These are phyloP conservation scores for Lordiphosa mommai DNA, from an alignment of 1,140 invertebrate genomes.

Conservation along the genomic window DNA sequence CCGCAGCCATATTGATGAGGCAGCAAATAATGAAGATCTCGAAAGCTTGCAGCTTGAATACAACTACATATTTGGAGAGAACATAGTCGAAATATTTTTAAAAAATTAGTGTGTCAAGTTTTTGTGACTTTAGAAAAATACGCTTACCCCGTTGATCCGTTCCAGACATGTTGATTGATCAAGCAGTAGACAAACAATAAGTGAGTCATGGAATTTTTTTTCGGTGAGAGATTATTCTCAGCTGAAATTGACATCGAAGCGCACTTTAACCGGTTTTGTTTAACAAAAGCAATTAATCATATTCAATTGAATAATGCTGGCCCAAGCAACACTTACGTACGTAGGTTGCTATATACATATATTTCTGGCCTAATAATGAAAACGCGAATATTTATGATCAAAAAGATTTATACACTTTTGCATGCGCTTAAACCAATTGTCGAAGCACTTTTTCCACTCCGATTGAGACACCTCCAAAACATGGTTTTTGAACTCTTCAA, in stretches of 20 bases:
- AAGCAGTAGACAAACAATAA: conserved; percentile 2
- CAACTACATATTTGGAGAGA: not conserved
- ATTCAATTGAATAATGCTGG: not conserved
- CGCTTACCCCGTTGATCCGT: conserved; percentile 19
- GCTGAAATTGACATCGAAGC: not conserved
- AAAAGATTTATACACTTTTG: no score
- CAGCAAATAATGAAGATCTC: conserved; percentile 5
- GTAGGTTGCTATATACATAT: no score
- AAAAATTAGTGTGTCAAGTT: not conserved
- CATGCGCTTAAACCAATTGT: no score
- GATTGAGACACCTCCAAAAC: no score
- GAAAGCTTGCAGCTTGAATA: conserved; percentile 5
- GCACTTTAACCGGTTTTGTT: conserved; percentile 15
- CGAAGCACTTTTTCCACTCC: no score
- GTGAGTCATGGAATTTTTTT: conserved; percentile 7
- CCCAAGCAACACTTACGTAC: no score
- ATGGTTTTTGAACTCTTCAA: no score
- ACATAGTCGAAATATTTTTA: not conserved
- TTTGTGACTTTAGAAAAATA: no score
- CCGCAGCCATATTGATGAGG: conserved; percentile 39
- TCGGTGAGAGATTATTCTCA: no score
- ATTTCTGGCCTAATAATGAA: no score
- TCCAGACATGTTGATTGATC: conserved; percentile 21
- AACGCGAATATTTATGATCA: no score
- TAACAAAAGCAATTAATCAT: not conserved